Conservation (phyloP, 53 echinoderm and acorn worm species). For the Echinarachnius parma region DNA sequence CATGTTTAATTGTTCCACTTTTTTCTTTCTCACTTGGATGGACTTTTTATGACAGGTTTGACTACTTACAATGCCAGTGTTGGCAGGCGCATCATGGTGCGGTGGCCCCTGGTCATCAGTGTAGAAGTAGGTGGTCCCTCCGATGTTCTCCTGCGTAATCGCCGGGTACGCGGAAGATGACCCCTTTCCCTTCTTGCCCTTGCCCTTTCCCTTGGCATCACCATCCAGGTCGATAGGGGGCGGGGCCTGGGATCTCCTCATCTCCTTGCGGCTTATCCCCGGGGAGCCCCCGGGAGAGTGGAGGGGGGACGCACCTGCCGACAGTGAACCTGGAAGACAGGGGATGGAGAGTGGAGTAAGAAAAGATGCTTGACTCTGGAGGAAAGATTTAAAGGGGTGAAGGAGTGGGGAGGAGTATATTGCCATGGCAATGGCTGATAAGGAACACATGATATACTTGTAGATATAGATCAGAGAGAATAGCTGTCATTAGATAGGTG, state of each 20-base stretch:
- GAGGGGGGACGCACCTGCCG: slow-evolving; percentile 88
- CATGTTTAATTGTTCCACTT: too few species aligned
- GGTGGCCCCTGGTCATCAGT: slow-evolving; percentile 75
- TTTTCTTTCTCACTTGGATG: too few species aligned
- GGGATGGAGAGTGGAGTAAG: background rate
- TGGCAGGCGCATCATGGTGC: background rate
- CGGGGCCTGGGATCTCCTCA: slow-evolving; percentile 38
- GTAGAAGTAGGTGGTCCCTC: slow-evolving; percentile 98
- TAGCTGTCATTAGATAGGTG: too few species aligned
- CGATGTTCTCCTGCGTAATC: slow-evolving; percentile 87
- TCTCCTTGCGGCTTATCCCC: slow-evolving; percentile 56
- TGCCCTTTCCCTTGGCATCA: background rate
- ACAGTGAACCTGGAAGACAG: slow-evolving; percentile 64
- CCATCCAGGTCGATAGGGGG: slow-evolving; percentile 23
- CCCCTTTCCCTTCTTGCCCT: background rate
- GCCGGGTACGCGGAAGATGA: slow-evolving; percentile 26
- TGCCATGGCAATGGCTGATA: background rate
- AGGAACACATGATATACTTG: background rate
- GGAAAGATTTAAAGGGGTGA: too few species aligned
- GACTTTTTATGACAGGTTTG: too few species aligned
- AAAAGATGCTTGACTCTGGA: too few species aligned
- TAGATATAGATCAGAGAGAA: too few species aligned
- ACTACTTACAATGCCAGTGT: slow-evolving; percentile 32
- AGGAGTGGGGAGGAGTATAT: background rate
- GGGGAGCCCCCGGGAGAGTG: slow-evolving; percentile 93